Conservation (phyloP, 2,888 invertebrate genomes). For the Amorpha juglandis region DNA sequence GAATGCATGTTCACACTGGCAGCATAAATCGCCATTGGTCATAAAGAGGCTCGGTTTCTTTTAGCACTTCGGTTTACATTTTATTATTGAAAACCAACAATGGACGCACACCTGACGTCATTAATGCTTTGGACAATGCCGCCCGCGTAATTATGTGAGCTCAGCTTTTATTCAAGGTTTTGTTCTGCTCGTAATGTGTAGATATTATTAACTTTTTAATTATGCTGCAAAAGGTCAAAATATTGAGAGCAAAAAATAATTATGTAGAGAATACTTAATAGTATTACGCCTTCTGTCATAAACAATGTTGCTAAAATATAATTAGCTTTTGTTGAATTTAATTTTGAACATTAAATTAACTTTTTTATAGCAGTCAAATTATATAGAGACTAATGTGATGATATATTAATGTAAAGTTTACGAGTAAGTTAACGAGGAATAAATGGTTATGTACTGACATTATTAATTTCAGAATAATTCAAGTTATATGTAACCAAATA, state of each 20-base stretch:
- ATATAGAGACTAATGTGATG: no score
- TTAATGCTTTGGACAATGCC: constrained; percentile 59
- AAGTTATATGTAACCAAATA: background rate
- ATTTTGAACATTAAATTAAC: no score
- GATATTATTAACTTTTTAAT: constrained; percentile 21
- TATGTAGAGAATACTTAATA: no score
- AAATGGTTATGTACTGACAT: background rate
- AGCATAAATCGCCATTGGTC: constrained; percentile 63
- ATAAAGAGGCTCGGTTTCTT: constrained; percentile 69
- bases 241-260: background rate
- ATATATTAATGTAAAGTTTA: no score
- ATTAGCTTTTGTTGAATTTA: no score
- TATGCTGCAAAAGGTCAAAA: background rate
- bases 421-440: no score
- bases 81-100: constrained; percentile 72
- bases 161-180: constrained; percentile 34
- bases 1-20: constrained; percentile 46
- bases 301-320: no score
- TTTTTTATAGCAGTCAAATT: no score
- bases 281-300: no score
- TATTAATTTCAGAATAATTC: background rate
- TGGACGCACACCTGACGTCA: constrained; percentile 62
- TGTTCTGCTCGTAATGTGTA: constrained; percentile 32
- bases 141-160: constrained; percentile 41
- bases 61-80: constrained; percentile 65